Conservation (phyloP, 2,888 invertebrate genomes). For the Eupithecia exiguata region DNA sequence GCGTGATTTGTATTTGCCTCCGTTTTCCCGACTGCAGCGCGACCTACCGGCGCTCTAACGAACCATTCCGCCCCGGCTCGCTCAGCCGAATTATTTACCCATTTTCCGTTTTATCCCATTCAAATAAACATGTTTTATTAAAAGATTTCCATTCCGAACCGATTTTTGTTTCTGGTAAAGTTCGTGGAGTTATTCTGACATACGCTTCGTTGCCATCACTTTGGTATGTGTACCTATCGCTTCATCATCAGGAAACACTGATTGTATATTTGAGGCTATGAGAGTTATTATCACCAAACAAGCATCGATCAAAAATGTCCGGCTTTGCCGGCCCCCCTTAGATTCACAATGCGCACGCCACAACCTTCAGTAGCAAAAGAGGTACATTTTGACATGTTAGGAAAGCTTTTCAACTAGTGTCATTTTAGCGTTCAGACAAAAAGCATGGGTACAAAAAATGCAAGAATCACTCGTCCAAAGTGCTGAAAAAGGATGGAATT, state of each 20-base stretch:
- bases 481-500: no score
- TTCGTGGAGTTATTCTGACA: background rate
- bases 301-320: no score
- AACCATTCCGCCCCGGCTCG: conserved; percentile 64
- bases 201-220: background rate
- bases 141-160: background rate
- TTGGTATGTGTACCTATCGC: background rate
- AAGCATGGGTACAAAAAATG: no score
- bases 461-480: no score
- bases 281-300: no score
- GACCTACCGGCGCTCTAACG: conserved; percentile 71
- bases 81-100: conserved; percentile 70
- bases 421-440: no score
- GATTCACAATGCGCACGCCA: no score
- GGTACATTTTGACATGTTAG: no score
- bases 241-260: background rate
- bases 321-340: no score
- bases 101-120: conserved; percentile 58
- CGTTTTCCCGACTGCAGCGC: conserved; percentile 72
- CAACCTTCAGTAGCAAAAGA: no score
- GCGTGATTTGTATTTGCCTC: conserved; percentile 76
- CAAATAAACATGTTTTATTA: conserved; percentile 33
- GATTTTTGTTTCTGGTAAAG: background rate
- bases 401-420: no score
- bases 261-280: background rate